A percentile compares a stretch with the other conserved stretches of the same genome.
Evolutionary conservation across 1,140 invertebrate species (phyloP).

Genomic region (Caenorhabditis remanei): DNA sequence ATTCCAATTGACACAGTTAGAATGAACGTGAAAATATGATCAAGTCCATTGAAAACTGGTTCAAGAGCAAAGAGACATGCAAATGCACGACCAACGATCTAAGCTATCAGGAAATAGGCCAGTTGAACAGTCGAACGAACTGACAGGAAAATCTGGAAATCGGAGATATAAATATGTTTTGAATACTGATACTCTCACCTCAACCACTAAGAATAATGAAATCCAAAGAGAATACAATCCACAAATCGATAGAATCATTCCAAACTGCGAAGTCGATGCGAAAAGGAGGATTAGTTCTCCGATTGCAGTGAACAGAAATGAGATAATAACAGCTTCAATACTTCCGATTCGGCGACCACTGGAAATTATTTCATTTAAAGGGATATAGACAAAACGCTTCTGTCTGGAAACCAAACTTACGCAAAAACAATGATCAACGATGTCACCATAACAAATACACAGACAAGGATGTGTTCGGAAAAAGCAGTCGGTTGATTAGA

Average conservation of each 20-base stretch:
- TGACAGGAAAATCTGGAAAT: constrained; percentile 20
- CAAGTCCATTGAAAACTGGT: not conserved
- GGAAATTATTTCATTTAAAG: not conserved
- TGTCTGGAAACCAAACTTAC: not conserved
- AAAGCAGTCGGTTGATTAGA: not conserved
- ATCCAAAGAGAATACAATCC: constrained; percentile 4
- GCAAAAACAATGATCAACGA: not conserved
- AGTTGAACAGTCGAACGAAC: constrained; percentile 33
- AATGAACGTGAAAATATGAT: not conserved
- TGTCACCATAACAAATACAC: constrained; percentile 34
- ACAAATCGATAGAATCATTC: constrained; percentile 9
- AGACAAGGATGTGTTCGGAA: not conserved
- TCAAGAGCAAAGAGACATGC: constrained; percentile 28
- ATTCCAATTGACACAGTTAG: constrained; percentile 14
- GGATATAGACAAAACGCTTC: no score
- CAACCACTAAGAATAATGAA: constrained; percentile 5
- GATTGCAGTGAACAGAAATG: not conserved
- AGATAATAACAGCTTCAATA: not conserved
- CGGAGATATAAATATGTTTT: not conserved
- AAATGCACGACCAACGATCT: constrained; percentile 12
- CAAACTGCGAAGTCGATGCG: constrained; percentile 19
- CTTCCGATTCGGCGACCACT: constrained; percentile 14
- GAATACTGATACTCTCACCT: not conserved
- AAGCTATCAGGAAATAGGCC: constrained; percentile 19
- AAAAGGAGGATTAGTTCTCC: constrained; percentile 12